phyloP scores from a whole-genome alignment of 2,797 vertebrate species.

The Avahi laniger region DNA sequence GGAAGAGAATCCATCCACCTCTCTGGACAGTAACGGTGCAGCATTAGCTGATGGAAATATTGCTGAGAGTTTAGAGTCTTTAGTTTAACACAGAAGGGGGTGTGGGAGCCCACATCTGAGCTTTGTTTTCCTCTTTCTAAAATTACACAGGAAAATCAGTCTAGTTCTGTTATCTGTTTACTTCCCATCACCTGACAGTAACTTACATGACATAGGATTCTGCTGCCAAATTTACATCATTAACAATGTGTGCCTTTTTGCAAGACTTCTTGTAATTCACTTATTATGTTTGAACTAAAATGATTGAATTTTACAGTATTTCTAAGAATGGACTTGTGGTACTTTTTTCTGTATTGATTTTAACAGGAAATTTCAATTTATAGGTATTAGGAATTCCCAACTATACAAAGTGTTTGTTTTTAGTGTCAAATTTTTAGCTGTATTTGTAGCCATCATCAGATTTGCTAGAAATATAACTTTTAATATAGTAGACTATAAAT shows the following conservation, averaged over 20 bases:
- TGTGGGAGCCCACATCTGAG: conserved; percentile 42
- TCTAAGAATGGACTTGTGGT: conserved; percentile 85
- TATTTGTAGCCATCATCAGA: conserved; percentile 88
- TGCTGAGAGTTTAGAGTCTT: conserved; percentile 94
- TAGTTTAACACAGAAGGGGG: conserved; percentile 87
- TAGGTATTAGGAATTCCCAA: conserved; percentile 83
- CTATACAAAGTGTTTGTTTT: conserved; percentile 81
- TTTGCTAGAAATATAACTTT: conserved; percentile 88
- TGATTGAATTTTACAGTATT: conserved; percentile 85
- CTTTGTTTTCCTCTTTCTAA: conserved; percentile 72
- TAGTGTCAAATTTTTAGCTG: conserved; percentile 86
- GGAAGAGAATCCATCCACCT: conserved; percentile 90
- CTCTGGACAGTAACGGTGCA: conserved; percentile 91
- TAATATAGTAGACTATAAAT: conserved; percentile 90
- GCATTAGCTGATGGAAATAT: conserved; percentile 87
- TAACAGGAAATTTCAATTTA: conserved; percentile 89
- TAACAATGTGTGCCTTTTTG: conserved; percentile 90
- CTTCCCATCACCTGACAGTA: conserved; percentile 56
- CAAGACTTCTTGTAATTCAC: conserved; percentile 84
- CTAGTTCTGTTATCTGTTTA: conserved; percentile 70
- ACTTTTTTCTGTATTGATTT: conserved; percentile 83
- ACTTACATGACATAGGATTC: conserved; percentile 75
- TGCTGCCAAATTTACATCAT: conserved; percentile 83
- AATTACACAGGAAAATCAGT: conserved; percentile 51
- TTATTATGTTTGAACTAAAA: conserved; percentile 84